Conservation (phyloP, 2,797 vertebrate species). For the Helicolenus hilgendorfi region DNA sequence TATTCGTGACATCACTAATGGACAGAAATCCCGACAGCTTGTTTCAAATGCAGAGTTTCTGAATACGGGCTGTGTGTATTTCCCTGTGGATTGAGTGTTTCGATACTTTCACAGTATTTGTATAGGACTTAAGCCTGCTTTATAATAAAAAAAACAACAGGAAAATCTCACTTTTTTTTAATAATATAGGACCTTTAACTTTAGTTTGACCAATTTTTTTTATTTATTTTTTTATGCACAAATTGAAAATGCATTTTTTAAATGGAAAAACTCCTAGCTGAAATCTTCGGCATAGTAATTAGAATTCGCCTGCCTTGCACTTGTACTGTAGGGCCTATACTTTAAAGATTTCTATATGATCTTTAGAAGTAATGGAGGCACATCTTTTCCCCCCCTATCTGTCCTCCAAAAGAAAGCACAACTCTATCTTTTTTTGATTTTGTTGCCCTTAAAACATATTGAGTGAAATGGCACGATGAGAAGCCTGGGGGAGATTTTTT, state of each 20-base stretch:
- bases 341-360: slow-evolving; percentile 21
- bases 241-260: neutral
- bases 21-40: no score
- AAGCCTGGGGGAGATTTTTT: slow-evolving; percentile 49
- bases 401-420: neutral
- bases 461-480: slow-evolving; percentile 49
- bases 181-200: no score
- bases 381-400: neutral
- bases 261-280: neutral
- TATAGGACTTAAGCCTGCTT: no score
- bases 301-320: neutral
- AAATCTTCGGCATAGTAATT: neutral
- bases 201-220: neutral
- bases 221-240: neutral
- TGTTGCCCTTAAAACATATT: slow-evolving; percentile 51
- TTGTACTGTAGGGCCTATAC: neutral
- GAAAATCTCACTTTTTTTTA: no score
- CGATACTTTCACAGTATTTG: no score
- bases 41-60: no score
- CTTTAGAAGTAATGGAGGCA: neutral
- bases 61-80: no score
- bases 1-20: no score
- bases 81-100: no score
- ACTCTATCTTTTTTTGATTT: slow-evolving; percentile 18
- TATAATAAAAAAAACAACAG: no score